Conservation (phyloP, 2,113 vertebrate genomes). For the Calidris pygmaea region DNA sequence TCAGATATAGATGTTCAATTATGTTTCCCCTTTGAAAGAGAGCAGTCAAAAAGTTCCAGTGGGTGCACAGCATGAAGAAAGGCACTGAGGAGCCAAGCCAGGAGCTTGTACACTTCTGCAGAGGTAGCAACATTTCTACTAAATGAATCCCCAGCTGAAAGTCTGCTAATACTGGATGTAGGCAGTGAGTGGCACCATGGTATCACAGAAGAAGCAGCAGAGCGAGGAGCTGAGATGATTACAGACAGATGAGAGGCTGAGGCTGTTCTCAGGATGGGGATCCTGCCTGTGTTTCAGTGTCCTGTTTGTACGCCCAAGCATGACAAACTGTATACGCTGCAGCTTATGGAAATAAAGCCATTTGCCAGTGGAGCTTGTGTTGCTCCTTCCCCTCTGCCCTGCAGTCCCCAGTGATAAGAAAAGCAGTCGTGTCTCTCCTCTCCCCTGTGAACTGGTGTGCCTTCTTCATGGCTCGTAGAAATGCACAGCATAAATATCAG, state of each 20-base stretch:
- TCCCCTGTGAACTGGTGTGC: background rate
- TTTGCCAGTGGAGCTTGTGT: background rate
- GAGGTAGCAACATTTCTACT: background rate
- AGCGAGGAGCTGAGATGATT: background rate
- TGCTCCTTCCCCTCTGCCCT: background rate
- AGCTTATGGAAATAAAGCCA: background rate
- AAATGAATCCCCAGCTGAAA: background rate
- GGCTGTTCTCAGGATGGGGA: background rate
- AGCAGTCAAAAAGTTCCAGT: background rate
- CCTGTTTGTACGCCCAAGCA: background rate
- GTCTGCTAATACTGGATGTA: conserved; percentile 28
- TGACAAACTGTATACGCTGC: background rate
- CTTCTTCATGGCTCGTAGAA: background rate
- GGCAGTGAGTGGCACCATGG: conserved; percentile 42
- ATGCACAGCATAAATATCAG: background rate
- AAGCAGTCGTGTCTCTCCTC: background rate
- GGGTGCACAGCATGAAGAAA: background rate
- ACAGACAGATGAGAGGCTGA: background rate
- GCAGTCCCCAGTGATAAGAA: background rate
- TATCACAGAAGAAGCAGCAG: background rate
- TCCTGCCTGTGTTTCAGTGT: background rate
- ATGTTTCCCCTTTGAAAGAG: background rate
- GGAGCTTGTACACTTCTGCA: background rate
- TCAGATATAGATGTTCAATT: background rate
- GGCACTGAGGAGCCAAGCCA: background rate